Conservation (phyloP, 2,888 invertebrate genomes). For the Gerosis bhagava region DNA sequence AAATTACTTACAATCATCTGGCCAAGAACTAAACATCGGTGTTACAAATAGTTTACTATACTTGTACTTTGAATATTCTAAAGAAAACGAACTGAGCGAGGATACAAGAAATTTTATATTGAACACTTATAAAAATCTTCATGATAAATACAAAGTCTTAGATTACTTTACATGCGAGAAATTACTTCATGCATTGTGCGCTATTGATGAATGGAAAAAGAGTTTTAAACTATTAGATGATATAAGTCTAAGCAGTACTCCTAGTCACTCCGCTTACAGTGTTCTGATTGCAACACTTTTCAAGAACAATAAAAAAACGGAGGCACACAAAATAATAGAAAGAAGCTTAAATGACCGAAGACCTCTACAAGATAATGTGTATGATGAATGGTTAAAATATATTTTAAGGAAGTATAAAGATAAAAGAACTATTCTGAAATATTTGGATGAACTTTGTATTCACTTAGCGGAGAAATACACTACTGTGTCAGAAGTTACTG, state of each 20-base stretch:
- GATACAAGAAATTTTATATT: slow-evolving; percentile 80
- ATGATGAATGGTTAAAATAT: slow-evolving; percentile 76
- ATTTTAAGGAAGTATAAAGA: slow-evolving; percentile 63
- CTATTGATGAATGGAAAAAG: slow-evolving; percentile 85
- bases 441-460: slow-evolving; percentile 81
- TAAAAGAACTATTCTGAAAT: slow-evolving; percentile 49
- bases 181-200: slow-evolving; percentile 83
- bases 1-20: slow-evolving; percentile 71
- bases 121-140: slow-evolving; percentile 68
- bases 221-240: slow-evolving; percentile 83
- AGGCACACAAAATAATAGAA: slow-evolving; percentile 84
- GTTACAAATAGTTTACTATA: slow-evolving; percentile 80
- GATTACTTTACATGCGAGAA: slow-evolving; percentile 83
- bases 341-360: slow-evolving; percentile 72
- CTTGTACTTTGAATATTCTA: slow-evolving; percentile 70
- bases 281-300: slow-evolving; percentile 83
- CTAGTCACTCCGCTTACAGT: slow-evolving; percentile 74
- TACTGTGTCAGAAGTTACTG: slow-evolving; percentile 48
- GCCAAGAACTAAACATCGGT: slow-evolving; percentile 79
- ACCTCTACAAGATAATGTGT: slow-evolving; percentile 70
- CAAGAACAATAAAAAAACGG: slow-evolving; percentile 72
- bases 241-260: slow-evolving; percentile 71
- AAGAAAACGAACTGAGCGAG: slow-evolving; percentile 50
- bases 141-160: slow-evolving; percentile 78
- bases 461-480: slow-evolving; percentile 78